phyloP scores from a whole-genome alignment of 1,140 invertebrate genomes.

The Macrocentrus cingulum region DNA sequence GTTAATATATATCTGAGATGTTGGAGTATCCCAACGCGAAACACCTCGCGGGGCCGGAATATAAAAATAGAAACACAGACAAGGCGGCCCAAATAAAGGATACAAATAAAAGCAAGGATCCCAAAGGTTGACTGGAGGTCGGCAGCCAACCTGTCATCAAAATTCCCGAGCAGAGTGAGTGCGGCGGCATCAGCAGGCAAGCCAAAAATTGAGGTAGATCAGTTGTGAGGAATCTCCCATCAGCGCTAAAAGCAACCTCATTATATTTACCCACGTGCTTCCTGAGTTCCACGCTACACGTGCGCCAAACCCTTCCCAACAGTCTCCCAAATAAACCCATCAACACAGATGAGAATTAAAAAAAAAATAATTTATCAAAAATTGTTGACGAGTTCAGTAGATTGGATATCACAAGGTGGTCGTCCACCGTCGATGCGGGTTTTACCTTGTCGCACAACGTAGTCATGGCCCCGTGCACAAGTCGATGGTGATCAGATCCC shows the following conservation, averaged over 20 bases:
- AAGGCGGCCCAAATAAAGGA: too few species aligned
- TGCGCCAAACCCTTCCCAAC: not conserved
- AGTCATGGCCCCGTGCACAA: conserved; percentile 43
- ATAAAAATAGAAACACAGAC: too few species aligned
- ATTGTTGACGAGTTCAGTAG: conserved; percentile 8
- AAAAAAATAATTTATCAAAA: conserved; percentile 7
- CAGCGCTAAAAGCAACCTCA: not conserved
- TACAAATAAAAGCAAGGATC: too few species aligned
- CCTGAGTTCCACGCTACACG: not conserved
- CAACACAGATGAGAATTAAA: conserved; percentile 20
- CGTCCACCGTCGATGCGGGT: conserved; percentile 20
- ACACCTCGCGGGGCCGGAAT: too few species aligned
- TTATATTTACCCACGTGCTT: not conserved
- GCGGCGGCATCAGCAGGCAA: not conserved
- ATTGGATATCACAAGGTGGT: too few species aligned
- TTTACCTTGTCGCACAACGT: conserved; percentile 50
- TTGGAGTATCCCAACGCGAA: too few species aligned
- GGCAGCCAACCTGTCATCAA: too few species aligned
- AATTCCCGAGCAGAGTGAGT: not conserved
- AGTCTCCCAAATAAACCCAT: conserved; percentile 14
- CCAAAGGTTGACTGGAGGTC: too few species aligned
- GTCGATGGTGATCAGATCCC: conserved; percentile 35
- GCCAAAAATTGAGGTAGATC: conserved; percentile 27
- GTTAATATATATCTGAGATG: too few species aligned
- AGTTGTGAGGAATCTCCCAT: conserved; percentile 9